Conservation (phyloP, 2,797 vertebrate species). For the Danio aesculapii region DNA sequence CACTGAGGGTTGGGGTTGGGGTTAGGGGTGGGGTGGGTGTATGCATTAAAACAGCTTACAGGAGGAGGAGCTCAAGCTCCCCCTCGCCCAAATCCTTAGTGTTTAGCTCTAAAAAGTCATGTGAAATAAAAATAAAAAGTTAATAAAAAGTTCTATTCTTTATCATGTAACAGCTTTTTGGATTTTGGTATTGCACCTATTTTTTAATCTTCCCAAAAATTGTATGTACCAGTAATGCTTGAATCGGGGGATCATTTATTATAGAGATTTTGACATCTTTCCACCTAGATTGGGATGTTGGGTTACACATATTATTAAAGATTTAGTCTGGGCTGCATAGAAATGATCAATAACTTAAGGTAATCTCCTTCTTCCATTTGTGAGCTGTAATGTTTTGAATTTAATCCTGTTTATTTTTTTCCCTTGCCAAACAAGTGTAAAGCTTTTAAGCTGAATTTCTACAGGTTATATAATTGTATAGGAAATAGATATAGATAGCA, state of each 20-base stretch:
- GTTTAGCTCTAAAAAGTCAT: no score
- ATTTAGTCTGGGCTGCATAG: slow-evolving; percentile 8
- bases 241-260: slow-evolving; percentile 10
- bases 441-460: slow-evolving; percentile 1
- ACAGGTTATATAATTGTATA: neutral
- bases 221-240: slow-evolving; percentile 17
- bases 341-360: slow-evolving; percentile 5
- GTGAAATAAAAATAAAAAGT: no score
- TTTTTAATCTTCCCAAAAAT: neutral
- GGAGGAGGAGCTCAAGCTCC: no score
- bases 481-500: slow-evolving; percentile 23
- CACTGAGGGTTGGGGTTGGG: no score
- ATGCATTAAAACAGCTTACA: no score
- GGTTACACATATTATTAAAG: slow-evolving; percentile 23
- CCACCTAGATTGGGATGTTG: slow-evolving; percentile 11
- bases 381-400: slow-evolving; percentile 23
- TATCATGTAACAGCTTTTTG: no score
- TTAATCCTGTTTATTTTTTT: slow-evolving; percentile 28
- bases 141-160: no score
- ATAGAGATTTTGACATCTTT: slow-evolving; percentile 38
- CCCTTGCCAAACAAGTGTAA: slow-evolving; percentile 15
- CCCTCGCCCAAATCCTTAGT: no score
- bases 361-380: slow-evolving; percentile 1
- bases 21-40: no score
- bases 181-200: no score